Percentiles rank a stretch among this genome's conserved stretches.
Evolutionary conservation across 2,113 vertebrate genomes (phyloP).

Genomic region (Oceanodroma tethys): DNA sequence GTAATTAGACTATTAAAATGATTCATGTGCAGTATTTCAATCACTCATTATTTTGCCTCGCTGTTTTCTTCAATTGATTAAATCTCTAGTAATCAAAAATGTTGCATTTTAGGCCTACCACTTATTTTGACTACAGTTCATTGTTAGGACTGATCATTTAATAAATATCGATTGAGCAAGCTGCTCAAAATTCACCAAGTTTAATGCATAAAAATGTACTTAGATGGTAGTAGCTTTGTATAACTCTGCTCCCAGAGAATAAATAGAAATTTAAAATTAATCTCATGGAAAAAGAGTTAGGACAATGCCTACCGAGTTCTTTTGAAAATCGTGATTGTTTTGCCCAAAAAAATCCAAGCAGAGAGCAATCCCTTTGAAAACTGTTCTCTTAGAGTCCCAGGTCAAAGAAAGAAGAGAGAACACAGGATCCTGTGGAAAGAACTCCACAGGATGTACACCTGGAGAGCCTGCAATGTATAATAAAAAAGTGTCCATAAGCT

Average conservation of each 20-base stretch:
- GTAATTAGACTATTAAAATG: constrained; percentile 3
- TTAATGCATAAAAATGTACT: not conserved
- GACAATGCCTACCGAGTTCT: not conserved
- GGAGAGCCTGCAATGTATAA: not conserved
- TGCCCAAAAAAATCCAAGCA: not conserved
- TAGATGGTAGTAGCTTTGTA: not conserved
- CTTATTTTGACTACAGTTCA: not conserved
- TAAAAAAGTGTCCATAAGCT: constrained; percentile 5
- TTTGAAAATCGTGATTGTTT: not conserved
- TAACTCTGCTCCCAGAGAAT: not conserved
- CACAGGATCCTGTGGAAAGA: not conserved
- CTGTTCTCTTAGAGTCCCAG: not conserved
- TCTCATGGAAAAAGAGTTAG: not conserved
- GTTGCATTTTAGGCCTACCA: not conserved
- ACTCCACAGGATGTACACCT: not conserved
- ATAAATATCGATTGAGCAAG: not conserved
- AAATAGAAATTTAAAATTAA: not conserved
- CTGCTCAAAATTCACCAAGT: not conserved
- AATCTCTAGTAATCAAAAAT: not conserved
- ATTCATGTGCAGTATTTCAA: not conserved
- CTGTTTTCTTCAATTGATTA: constrained; percentile 23
- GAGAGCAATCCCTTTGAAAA: not conserved
- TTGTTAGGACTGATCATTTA: not conserved
- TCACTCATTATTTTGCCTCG: not conserved
- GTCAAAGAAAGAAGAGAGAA: not conserved